Percentiles rank a stretch among this genome's conserved stretches.
Evolutionary conservation across 1,140 invertebrate species (phyloP).

Genomic region (Heliconius himera): DNA sequence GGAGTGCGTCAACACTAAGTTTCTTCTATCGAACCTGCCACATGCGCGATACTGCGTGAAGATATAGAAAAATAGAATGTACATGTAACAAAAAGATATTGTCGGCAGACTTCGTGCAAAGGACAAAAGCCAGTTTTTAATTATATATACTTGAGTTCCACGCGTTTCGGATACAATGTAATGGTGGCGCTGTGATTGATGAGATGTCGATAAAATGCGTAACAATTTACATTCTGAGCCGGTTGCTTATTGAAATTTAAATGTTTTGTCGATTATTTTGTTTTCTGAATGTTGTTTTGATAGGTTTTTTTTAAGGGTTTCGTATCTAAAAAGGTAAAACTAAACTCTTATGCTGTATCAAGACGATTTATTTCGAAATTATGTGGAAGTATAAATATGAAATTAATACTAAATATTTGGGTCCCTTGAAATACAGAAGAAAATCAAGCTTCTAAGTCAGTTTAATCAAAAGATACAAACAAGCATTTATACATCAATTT

Average conservation of each 20-base stretch:
- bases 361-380: too few species aligned
- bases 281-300: background rate
- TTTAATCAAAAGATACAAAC: too few species aligned
- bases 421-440: too few species aligned
- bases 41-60: background rate
- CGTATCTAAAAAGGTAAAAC: too few species aligned
- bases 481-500: too few species aligned
- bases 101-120: background rate
- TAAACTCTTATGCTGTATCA: too few species aligned
- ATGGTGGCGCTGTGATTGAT: background rate
- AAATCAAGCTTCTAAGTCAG: too few species aligned
- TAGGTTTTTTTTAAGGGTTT: too few species aligned
- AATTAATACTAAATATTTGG: too few species aligned
- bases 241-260: background rate
- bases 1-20: too few species aligned
- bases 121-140: background rate
- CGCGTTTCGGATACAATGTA: constrained; percentile 2
- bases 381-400: too few species aligned
- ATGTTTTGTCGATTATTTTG: background rate
- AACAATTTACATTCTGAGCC: background rate
- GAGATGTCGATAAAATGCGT: constrained; percentile 10
- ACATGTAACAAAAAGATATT: background rate
- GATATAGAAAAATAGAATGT: background rate
- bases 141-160: constrained; percentile 4
- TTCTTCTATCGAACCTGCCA: too few species aligned